Conservation (phyloP, 2,888 invertebrate genomes). For the Sinopyrophorus schimmeli region DNA sequence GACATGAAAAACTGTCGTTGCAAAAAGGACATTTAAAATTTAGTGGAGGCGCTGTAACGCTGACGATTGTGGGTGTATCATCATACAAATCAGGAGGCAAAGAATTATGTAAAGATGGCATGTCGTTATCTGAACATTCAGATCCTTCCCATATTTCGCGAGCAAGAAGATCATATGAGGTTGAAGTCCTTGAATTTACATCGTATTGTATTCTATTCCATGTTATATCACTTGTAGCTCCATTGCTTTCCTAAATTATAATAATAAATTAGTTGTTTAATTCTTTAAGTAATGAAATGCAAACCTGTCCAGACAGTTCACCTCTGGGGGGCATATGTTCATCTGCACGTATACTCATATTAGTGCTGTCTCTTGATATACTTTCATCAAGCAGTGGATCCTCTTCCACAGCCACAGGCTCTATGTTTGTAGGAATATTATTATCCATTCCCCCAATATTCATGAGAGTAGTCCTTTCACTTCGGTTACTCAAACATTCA, state of each 20-base stretch:
- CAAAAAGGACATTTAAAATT: constrained; percentile 65
- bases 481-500: constrained; percentile 41
- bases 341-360: constrained; percentile 80
- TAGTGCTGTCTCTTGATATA: constrained; percentile 58
- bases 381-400: constrained; percentile 50
- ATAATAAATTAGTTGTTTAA: not conserved
- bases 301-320: constrained; percentile 82
- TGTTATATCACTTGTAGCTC: constrained; percentile 74
- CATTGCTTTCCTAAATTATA: constrained; percentile 65
- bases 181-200: constrained; percentile 54
- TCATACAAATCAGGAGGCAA: constrained; percentile 47
- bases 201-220: constrained; percentile 76
- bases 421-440: constrained; percentile 34
- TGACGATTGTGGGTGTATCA: constrained; percentile 45
- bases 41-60: constrained; percentile 51
- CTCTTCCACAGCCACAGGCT: constrained; percentile 48
- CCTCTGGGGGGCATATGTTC: constrained; percentile 87
- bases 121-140: constrained; percentile 66
- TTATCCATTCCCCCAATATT: constrained; percentile 47
- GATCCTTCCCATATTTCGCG: constrained; percentile 70
- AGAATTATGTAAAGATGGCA: constrained; percentile 52
- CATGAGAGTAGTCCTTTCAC: constrained; percentile 48
- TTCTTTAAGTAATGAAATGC: not conserved
- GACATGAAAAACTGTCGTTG: constrained; percentile 61
- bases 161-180: constrained; percentile 67